phyloP scores from a whole-genome alignment of 2,888 invertebrate species.

The Merodon equestris region DNA sequence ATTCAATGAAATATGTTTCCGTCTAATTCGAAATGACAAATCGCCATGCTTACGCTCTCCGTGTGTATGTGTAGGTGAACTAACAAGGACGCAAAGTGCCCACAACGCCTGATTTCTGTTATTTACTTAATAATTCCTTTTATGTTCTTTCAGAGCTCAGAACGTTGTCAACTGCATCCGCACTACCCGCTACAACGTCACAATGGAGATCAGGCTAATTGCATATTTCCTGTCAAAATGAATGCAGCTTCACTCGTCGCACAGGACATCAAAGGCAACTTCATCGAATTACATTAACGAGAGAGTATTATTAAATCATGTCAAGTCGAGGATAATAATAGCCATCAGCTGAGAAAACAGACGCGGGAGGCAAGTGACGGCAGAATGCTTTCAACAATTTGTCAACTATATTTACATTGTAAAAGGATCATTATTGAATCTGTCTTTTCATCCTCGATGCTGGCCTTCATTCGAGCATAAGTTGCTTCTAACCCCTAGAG shows the following conservation, averaged over 20 bases:
- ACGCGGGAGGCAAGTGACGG: neutral
- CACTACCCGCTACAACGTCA: neutral
- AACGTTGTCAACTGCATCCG: conserved; percentile 12
- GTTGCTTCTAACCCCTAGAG: too few relatives aligned
- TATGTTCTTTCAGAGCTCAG: conserved; percentile 45
- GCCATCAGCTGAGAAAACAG: conserved; percentile 21
- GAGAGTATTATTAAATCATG: conserved; percentile 39
- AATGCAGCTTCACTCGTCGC: conserved; percentile 9
- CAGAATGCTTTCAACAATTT: conserved; percentile 32
- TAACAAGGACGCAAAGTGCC: too few relatives aligned
- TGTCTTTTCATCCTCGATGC: conserved; percentile 3
- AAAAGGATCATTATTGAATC: conserved; percentile 48
- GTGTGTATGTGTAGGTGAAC: too few relatives aligned
- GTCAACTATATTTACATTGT: conserved; percentile 10
- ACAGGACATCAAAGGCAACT: conserved; percentile 10
- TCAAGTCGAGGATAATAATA: conserved; percentile 54
- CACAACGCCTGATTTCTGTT: too few relatives aligned
- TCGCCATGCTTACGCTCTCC: conserved; percentile 13
- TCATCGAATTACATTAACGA: conserved; percentile 27
- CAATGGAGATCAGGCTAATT: conserved; percentile 49
- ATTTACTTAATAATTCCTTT: neutral
- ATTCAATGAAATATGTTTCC: conserved; percentile 28
- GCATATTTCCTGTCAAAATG: conserved; percentile 28
- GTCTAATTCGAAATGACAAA: conserved; percentile 46
- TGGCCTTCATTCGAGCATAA: conserved; percentile 7